Conservation (phyloP, 1,140 invertebrate species). For the Pogonus chalceus region DNA sequence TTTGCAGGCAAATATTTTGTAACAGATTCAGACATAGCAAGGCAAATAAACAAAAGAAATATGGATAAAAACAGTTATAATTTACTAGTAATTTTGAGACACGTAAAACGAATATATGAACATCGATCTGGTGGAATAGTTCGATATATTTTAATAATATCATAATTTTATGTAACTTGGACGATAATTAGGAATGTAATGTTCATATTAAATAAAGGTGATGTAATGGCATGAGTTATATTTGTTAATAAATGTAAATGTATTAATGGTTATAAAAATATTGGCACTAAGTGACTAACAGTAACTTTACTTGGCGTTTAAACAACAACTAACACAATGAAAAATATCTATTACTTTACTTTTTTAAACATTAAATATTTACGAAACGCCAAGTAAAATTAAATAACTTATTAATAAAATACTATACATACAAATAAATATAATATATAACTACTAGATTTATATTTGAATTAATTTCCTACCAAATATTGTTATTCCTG, state of each 20-base stretch:
- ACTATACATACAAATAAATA: too few species aligned
- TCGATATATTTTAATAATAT: background rate
- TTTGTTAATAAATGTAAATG: background rate
- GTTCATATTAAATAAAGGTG: background rate
- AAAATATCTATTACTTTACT: too few species aligned
- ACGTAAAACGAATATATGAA: background rate
- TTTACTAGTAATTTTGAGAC: background rate
- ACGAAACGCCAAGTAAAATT: too few species aligned
- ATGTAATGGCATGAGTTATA: background rate
- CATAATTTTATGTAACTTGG: background rate
- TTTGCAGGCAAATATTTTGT: background rate
- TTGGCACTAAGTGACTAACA: background rate
- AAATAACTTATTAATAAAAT: too few species aligned
- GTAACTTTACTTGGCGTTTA: too few species aligned
- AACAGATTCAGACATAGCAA: background rate
- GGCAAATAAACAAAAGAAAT: background rate
- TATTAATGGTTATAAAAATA: slow-evolving; percentile 1
- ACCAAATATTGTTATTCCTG: too few species aligned
- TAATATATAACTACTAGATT: too few species aligned
- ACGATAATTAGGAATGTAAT: background rate
- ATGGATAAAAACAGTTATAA: background rate
- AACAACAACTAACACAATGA: too few species aligned
- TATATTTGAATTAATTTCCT: too few species aligned
- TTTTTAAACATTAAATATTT: too few species aligned
- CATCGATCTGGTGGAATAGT: background rate